Evolutionary conservation across 1,140 invertebrate genomes (phyloP).

Genomic region (Melitaea cinxia): DNA sequence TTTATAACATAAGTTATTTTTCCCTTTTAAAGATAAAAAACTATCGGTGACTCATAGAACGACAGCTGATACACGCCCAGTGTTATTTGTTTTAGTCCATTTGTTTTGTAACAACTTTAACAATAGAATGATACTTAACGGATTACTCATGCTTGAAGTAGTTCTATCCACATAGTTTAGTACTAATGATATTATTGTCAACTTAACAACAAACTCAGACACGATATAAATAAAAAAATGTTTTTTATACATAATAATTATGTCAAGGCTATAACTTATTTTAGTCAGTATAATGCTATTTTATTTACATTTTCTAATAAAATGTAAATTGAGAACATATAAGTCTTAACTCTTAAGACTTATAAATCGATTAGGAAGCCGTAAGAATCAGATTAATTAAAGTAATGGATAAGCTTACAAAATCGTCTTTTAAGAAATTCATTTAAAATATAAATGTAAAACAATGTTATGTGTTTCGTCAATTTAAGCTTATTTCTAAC

Average conservation of each 20-base stretch:
- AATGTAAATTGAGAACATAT: too few relatives aligned
- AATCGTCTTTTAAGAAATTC: neutral
- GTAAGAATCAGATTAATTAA: conserved; percentile 1
- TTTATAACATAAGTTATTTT: too few relatives aligned
- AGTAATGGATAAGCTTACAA: neutral
- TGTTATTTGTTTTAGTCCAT: conserved; percentile 16
- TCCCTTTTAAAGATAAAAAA: neutral
- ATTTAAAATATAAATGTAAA: neutral
- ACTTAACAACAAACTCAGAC: too few relatives aligned
- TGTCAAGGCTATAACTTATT: too few relatives aligned
- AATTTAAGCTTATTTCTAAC: too few relatives aligned
- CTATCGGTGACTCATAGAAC: neutral
- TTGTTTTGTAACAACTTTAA: conserved; percentile 18
- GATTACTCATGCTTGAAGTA: conserved; percentile 12
- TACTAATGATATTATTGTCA: neutral
- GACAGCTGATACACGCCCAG: conserved; percentile 17
- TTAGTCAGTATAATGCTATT: too few relatives aligned
- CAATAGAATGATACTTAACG: conserved; percentile 15
- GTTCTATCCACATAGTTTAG: neutral
- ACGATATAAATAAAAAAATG: too few relatives aligned
- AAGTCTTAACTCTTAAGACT: too few relatives aligned
- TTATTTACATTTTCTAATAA: too few relatives aligned
- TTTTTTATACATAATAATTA: too few relatives aligned
- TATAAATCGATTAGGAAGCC: conserved; percentile 10
- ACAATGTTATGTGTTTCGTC: too few relatives aligned